Evolutionary conservation across 92 coral and sea anemone species (phyloP).

Genomic region (Hydrozoanthus gracilis): DNA sequence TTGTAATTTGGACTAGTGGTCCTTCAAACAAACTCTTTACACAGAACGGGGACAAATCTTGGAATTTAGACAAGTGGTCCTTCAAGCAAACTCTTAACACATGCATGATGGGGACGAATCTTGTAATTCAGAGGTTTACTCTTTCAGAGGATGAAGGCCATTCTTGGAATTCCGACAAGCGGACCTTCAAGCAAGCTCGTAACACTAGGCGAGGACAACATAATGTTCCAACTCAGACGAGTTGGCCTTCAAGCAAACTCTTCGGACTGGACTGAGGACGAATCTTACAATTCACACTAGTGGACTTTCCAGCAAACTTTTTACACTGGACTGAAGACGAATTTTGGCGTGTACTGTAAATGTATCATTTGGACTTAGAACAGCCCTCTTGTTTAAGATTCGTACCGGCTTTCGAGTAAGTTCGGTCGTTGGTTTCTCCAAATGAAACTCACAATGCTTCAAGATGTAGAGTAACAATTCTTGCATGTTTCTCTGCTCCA

Average conservation of each 20-base stretch:
- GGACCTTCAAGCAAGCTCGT: too few relatives aligned
- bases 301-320: slow-evolving; percentile 25
- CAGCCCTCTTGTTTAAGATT: slow-evolving; percentile 15
- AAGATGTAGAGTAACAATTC: slow-evolving; percentile 29
- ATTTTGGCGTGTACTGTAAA: slow-evolving; percentile 13
- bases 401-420: slow-evolving; percentile 24
- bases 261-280: background rate
- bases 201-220: background rate
- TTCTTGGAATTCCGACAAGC: too few relatives aligned
- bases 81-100: too few relatives aligned
- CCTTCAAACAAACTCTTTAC: too few relatives aligned
- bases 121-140: too few relatives aligned
- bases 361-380: background rate
- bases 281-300: slow-evolving; percentile 7
- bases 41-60: too few relatives aligned
- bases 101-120: too few relatives aligned
- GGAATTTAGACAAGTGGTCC: too few relatives aligned
- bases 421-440: slow-evolving; percentile 7
- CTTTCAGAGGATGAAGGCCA: too few relatives aligned
- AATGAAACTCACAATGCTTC: slow-evolving; percentile 33
- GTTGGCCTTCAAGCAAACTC: background rate
- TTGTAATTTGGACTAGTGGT: too few relatives aligned
- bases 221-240: background rate
- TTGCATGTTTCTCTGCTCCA: slow-evolving; percentile 23
- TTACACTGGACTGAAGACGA: slow-evolving; percentile 32